A percentile compares a stretch with the other conserved stretches of the same genome.
Conservation (phyloP, 2,888 invertebrate genomes). For the Ennomos quercinarius region DNA sequence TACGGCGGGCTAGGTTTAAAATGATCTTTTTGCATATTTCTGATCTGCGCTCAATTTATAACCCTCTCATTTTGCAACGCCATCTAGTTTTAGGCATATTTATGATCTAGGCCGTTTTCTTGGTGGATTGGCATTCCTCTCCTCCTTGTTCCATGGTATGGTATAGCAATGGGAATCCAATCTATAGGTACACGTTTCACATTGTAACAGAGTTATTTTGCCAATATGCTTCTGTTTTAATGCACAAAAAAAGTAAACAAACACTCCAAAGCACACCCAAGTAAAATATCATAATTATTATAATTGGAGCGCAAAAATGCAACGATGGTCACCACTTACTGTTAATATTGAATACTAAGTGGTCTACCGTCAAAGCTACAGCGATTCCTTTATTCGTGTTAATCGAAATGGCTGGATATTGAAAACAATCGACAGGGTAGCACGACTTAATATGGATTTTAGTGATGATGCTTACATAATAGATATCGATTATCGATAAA, state of each 20-base stretch:
- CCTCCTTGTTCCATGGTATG: too few species aligned
- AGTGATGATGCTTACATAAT: constrained; percentile 43
- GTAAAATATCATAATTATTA: constrained; percentile 66
- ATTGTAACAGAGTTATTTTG: too few species aligned
- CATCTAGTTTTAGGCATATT: too few species aligned
- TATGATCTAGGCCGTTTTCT: too few species aligned
- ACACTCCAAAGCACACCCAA: constrained; percentile 13
- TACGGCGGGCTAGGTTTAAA: too few species aligned
- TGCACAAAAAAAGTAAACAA: constrained; percentile 9
- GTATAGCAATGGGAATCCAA: too few species aligned
- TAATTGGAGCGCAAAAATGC: constrained; percentile 73
- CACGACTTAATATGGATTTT: constrained; percentile 66
- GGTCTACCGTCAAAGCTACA: constrained; percentile 71
- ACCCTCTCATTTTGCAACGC: too few species aligned
- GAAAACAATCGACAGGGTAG: constrained; percentile 83
- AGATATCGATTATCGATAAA: constrained; percentile 43
- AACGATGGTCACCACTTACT: constrained; percentile 50
- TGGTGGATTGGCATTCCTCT: too few species aligned
- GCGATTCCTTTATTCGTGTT: constrained; percentile 79
- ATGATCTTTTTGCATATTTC: too few species aligned
- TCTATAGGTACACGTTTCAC: too few species aligned
- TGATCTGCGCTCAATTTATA: too few species aligned
- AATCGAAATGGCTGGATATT: constrained; percentile 81
- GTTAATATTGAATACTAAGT: constrained; percentile 66
- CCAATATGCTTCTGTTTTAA: too few species aligned